Evolutionary conservation across 2,888 invertebrate species (phyloP).

Genomic region (Agrypnus murinus): DNA sequence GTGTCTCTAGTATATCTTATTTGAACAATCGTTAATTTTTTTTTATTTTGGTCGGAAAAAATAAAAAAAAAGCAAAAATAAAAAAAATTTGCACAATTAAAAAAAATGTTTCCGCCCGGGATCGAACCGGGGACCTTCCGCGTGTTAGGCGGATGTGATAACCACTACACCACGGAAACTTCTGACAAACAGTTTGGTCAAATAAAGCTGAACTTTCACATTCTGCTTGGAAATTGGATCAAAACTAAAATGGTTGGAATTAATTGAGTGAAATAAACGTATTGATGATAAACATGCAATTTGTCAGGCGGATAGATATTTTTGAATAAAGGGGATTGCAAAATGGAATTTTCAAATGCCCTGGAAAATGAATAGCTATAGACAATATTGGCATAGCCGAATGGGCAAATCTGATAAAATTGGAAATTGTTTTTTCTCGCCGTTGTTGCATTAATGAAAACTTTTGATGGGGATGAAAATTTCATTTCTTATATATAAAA

Average conservation of each 20-base stretch:
- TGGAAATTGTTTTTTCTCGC: too few relatives aligned
- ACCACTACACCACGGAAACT: conserved; percentile 93
- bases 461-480: too few relatives aligned
- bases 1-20: not conserved
- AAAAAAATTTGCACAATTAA: too few relatives aligned
- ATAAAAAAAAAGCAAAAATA: not conserved
- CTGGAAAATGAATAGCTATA: conserved; percentile 5
- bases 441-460: too few relatives aligned
- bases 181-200: not conserved
- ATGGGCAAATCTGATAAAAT: not conserved
- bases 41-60: too few relatives aligned
- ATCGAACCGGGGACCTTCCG: conserved; percentile 91
- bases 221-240: not conserved
- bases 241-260: not conserved
- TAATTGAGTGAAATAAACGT: conserved; percentile 4
- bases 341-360: conserved; percentile 8
- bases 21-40: not conserved
- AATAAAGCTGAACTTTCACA: not conserved
- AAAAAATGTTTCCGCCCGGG: not conserved
- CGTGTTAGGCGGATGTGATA: conserved; percentile 95
- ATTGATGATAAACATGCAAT: not conserved
- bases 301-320: not conserved
- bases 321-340: not conserved
- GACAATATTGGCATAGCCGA: not conserved
- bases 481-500: too few relatives aligned